Conservation (phyloP, 2,888 invertebrate species). For the Alloplasta piceator region DNA sequence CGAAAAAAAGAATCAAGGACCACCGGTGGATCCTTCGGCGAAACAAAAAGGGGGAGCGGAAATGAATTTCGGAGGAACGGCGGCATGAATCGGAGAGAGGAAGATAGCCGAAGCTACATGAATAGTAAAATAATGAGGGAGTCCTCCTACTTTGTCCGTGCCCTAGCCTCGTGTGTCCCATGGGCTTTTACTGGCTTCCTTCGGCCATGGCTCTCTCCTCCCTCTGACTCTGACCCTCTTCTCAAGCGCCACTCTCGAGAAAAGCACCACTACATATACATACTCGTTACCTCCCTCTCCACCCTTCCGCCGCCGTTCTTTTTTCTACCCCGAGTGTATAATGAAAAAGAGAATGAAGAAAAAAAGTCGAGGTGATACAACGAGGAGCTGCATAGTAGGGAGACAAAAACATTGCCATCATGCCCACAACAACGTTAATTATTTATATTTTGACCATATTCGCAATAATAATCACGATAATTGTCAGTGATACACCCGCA, state of each 20-base stretch:
- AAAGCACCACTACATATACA: conserved; percentile 38
- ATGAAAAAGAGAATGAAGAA: conserved; percentile 41
- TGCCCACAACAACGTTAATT: not conserved
- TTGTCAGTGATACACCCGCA: no score
- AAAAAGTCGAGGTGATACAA: conserved; percentile 43
- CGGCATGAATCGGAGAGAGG: not conserved
- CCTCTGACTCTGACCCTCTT: conserved; percentile 54
- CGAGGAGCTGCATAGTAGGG: not conserved
- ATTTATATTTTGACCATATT: not conserved
- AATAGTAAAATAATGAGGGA: conserved; percentile 62
- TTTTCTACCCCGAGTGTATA: conserved; percentile 41
- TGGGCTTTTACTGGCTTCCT: conserved; percentile 54
- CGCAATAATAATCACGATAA: no score
- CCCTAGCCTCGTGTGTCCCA: conserved; percentile 47
- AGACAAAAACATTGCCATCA: not conserved
- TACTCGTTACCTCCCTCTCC: conserved; percentile 9
- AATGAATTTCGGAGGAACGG: conserved; percentile 59
- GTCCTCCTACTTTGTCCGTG: conserved; percentile 41
- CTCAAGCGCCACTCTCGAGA: conserved; percentile 46
- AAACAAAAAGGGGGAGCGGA: conserved; percentile 38
- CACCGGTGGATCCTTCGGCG: conserved; percentile 40
- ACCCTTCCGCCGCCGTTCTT: not conserved
- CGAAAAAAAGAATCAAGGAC: conserved; percentile 51
- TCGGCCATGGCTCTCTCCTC: conserved; percentile 27
- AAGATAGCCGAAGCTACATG: conserved; percentile 52